Evolutionary conservation across 2,888 invertebrate genomes (phyloP).

Genomic region (Plutella xylostella): DNA sequence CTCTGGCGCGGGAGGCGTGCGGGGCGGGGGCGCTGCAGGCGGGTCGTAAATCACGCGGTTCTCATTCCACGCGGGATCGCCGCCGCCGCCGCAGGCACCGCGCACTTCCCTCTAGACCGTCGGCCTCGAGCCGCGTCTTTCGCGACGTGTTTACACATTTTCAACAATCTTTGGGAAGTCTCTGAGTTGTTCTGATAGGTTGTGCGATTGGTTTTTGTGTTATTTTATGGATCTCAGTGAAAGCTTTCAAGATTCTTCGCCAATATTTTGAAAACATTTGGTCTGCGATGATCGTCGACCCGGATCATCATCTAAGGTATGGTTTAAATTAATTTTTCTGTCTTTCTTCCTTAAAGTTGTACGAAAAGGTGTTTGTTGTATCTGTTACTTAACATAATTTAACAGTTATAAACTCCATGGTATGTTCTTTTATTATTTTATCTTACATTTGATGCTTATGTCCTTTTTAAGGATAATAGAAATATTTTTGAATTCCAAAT

Average conservation of each 20-base stretch:
- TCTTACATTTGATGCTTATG: too few relatives aligned
- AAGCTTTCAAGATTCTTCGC: slow-evolving; percentile 36
- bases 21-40: slow-evolving; percentile 67
- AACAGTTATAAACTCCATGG: too few relatives aligned
- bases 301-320: slow-evolving; percentile 68
- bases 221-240: slow-evolving; percentile 51
- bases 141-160: slow-evolving; percentile 64
- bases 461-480: too few relatives aligned
- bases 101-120: slow-evolving; percentile 62
- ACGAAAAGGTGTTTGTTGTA: too few relatives aligned
- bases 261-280: slow-evolving; percentile 55
- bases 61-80: slow-evolving; percentile 70
- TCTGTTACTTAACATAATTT: too few relatives aligned
- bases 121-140: slow-evolving; percentile 61
- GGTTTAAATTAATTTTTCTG: slow-evolving; percentile 21
- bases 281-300: slow-evolving; percentile 66
- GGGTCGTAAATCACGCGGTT: slow-evolving; percentile 70
- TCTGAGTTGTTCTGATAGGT: slow-evolving; percentile 36
- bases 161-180: slow-evolving; percentile 46
- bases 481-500: too few relatives aligned
- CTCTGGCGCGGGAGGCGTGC: slow-evolving; percentile 45
- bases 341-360: not conserved
- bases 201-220: slow-evolving; percentile 48
- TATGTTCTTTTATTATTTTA: too few relatives aligned
- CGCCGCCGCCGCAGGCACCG: slow-evolving; percentile 64